Conservation (phyloP, 2,888 invertebrate species). For the Ophioninae sp. region DNA sequence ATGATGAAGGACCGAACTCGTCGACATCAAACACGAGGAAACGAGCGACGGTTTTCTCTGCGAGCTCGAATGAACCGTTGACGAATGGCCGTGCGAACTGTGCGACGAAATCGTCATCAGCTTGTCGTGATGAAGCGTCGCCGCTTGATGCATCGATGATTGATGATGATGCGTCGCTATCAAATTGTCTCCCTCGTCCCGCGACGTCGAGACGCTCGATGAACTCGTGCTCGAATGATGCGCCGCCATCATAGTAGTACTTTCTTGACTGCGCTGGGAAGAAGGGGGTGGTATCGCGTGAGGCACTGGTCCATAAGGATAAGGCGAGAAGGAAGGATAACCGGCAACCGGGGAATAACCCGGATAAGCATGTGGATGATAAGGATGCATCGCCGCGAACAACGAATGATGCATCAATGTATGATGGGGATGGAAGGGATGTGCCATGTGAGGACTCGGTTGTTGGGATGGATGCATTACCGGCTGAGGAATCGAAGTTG, state of each 20-base stretch:
- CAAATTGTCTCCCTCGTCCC: constrained; percentile 83
- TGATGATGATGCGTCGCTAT: constrained; percentile 86
- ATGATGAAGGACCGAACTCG: constrained; percentile 71
- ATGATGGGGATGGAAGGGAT: constrained; percentile 89
- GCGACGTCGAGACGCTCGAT: constrained; percentile 86
- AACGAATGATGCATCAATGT: constrained; percentile 87
- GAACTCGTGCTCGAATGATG: constrained; percentile 86
- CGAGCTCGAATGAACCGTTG: constrained; percentile 73
- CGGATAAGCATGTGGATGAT: constrained; percentile 83
- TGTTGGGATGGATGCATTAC: constrained; percentile 90
- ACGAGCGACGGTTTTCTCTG: constrained; percentile 68
- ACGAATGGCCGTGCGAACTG: constrained; percentile 78
- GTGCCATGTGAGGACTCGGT: constrained; percentile 85
- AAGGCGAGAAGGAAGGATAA: constrained; percentile 82
- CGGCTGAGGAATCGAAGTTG: constrained; percentile 86
- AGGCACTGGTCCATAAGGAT: constrained; percentile 88
- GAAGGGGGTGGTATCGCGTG: constrained; percentile 87
- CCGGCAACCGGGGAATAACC: constrained; percentile 79
- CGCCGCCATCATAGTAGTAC: constrained; percentile 86
- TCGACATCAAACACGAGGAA: constrained; percentile 72
- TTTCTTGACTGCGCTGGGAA: constrained; percentile 83
- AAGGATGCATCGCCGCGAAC: constrained; percentile 87
- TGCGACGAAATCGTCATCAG: constrained; percentile 84
- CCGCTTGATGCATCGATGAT: constrained; percentile 82
- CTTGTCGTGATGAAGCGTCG: constrained; percentile 85